A percentile compares a stretch with the other conserved stretches of the same genome.
phyloP scores from a whole-genome alignment of 2,113 vertebrate genomes.

The Vulpes ferrilata region DNA sequence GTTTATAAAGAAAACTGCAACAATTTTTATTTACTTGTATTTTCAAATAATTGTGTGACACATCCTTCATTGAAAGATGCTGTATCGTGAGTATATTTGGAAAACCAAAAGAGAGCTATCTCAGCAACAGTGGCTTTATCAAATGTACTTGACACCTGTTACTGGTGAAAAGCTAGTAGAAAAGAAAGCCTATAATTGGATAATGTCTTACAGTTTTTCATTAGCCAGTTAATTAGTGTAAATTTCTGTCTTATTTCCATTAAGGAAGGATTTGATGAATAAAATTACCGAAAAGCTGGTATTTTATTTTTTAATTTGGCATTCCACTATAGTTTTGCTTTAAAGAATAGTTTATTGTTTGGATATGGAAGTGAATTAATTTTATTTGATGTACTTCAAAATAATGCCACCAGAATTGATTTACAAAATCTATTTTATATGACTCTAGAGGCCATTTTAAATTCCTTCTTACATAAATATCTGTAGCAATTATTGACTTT shows the following conservation, averaged over 20 bases:
- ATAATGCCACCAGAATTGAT: not conserved
- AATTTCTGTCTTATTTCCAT: not conserved
- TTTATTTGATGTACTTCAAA: constrained; percentile 39
- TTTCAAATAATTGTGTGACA: constrained; percentile 18
- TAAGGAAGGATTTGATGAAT: constrained; percentile 5
- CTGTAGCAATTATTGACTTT: not conserved
- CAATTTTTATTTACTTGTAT: not conserved
- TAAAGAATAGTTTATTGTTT: constrained; percentile 46
- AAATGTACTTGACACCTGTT: not conserved
- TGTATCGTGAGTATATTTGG: not conserved
- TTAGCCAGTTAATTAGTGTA: not conserved
- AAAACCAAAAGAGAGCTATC: not conserved
- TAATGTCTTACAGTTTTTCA: not conserved
- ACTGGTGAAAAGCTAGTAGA: not conserved
- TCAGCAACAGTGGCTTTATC: not conserved
- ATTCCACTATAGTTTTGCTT: constrained; percentile 19
- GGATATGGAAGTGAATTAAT: constrained; percentile 32
- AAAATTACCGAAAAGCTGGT: not conserved
- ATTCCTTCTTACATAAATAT: not conserved
- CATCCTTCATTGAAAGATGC: not conserved
- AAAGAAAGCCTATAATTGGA: not conserved
- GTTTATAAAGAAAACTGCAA: not conserved
- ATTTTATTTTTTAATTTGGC: not conserved
- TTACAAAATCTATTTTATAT: constrained; percentile 2
- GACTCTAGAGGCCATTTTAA: not conserved